These are phyloP conservation scores for Stramonita haemastoma DNA, from an alignment of 2,888 invertebrate genomes.

Conservation along the genomic window DNA sequence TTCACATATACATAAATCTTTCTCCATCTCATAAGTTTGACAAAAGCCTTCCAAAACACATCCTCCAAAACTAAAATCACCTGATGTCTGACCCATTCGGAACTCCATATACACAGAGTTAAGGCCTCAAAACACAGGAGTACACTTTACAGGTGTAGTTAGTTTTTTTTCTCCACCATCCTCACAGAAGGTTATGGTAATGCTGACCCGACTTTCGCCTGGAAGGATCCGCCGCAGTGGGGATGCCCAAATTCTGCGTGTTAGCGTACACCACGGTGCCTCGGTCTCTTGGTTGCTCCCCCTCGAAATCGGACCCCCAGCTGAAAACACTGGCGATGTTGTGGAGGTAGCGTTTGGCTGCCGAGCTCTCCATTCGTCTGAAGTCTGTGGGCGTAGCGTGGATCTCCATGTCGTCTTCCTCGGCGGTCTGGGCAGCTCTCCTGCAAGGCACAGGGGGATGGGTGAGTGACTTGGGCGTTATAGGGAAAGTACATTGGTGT, in stretches of 20 bases:
- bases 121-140: no score
- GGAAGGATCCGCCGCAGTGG: no score
- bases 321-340: constrained; percentile 31
- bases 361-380: constrained; percentile 18
- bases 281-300: neutral
- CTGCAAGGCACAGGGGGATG: neutral
- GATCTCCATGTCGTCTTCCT: neutral
- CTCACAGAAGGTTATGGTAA: neutral
- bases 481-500: no score
- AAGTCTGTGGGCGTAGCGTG: neutral
- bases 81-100: no score
- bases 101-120: no score
- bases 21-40: no score
- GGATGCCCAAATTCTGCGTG: neutral
- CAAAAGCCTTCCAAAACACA: no score
- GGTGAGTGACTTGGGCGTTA: no score
- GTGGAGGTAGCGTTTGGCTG: constrained; percentile 32
- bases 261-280: neutral
- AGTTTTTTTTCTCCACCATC: no score
- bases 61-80: no score
- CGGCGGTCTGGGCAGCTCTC: neutral
- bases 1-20: no score
- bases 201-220: neutral
- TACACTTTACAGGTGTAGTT: no score
- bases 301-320: constrained; percentile 36